These are phyloP conservation scores for Conus betulinus DNA, from an alignment of 1,140 invertebrate species.

Conservation along the genomic window DNA sequence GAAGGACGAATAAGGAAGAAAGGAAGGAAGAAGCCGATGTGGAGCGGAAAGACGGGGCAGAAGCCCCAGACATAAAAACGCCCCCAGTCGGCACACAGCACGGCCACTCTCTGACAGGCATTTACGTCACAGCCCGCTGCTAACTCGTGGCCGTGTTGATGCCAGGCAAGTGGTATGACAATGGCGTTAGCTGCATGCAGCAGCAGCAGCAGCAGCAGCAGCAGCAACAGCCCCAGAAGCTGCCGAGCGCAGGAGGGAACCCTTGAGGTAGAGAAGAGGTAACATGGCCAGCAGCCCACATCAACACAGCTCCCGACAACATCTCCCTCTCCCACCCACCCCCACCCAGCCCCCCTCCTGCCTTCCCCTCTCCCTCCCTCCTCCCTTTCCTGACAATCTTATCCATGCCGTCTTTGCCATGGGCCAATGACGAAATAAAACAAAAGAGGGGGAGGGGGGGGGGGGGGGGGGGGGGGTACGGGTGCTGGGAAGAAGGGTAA, in stretches of 20 bases:
- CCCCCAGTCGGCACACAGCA: no score
- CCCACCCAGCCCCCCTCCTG: no score
- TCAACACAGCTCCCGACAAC: constrained; percentile 3
- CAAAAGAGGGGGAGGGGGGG: no score
- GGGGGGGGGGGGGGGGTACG: no score
- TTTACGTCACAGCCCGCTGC: background rate
- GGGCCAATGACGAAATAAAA: no score
- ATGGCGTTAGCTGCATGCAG: constrained; percentile 3
- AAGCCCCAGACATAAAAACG: background rate
- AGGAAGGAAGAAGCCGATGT: background rate
- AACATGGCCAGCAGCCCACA: constrained; percentile 26
- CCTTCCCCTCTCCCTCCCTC: no score
- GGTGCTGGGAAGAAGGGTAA: no score
- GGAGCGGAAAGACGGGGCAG: background rate
- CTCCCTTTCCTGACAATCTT: no score
- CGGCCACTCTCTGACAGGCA: background rate
- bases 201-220: background rate
- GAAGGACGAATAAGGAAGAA: background rate
- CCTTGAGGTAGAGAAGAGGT: background rate
- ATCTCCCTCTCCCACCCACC: no score
- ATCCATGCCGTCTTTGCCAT: no score
- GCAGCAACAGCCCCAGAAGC: background rate
- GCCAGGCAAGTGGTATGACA: constrained; percentile 23
- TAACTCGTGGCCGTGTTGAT: background rate
- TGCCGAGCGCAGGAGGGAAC: background rate